Conservation (phyloP, 2,888 invertebrate genomes). For the Quadroppia sp. region DNA sequence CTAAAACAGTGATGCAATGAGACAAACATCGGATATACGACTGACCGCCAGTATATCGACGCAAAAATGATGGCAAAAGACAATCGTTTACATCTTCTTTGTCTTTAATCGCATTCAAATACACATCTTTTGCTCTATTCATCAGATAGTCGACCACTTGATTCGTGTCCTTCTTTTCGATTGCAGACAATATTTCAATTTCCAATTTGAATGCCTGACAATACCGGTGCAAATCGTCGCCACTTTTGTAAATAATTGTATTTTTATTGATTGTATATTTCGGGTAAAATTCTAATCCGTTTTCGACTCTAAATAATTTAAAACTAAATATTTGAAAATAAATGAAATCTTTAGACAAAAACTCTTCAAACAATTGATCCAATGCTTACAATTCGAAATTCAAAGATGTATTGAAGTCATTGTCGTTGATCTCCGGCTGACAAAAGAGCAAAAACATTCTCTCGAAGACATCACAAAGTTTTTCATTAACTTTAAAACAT, state of each 20-base stretch:
- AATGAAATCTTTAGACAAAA: background rate
- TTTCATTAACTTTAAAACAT: constrained; percentile 52
- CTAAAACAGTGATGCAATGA: constrained; percentile 56
- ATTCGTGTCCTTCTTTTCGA: constrained; percentile 51
- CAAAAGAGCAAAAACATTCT: constrained; percentile 55
- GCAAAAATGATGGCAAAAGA: constrained; percentile 58
- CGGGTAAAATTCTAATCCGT: constrained; percentile 55
- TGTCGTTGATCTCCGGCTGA: constrained; percentile 51
- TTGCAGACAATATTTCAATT: constrained; percentile 50
- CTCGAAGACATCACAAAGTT: constrained; percentile 54
- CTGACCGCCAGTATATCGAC: constrained; percentile 60
- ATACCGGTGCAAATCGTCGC: constrained; percentile 53
- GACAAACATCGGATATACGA: constrained; percentile 54
- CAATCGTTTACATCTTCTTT: constrained; percentile 40
- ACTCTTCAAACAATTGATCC: background rate
- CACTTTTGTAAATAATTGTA: constrained; percentile 52
- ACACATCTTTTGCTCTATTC: constrained; percentile 30
- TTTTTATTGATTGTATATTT: constrained; percentile 52
- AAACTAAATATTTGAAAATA: constrained; percentile 45
- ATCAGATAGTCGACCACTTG: constrained; percentile 50
- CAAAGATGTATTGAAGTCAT: constrained; percentile 49
- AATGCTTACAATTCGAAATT: constrained; percentile 27
- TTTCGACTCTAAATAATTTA: constrained; percentile 54
- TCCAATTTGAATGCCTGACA: constrained; percentile 50
- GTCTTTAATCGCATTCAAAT: background rate